Conservation (phyloP, 2,113 vertebrate genomes). For the Probosciger aterrimus region DNA sequence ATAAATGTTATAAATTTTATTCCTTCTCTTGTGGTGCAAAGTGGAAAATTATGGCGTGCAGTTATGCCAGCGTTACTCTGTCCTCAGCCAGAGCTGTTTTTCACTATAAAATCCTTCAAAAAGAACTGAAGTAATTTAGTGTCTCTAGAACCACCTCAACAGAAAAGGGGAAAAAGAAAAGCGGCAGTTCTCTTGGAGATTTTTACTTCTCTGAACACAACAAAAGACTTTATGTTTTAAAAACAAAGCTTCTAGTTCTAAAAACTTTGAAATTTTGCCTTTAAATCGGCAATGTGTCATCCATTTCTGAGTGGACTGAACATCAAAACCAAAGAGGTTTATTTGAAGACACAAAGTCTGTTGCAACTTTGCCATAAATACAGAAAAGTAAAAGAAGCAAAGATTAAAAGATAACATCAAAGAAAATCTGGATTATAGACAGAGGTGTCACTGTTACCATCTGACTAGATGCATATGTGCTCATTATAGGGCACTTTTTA, state of each 20-base stretch:
- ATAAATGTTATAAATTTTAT: slow-evolving; percentile 6
- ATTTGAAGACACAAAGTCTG: not conserved
- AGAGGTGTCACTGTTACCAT: not conserved
- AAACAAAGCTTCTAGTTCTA: not conserved
- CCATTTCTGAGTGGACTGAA: not conserved
- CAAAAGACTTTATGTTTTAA: not conserved
- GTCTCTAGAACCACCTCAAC: not conserved
- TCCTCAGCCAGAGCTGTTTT: not conserved
- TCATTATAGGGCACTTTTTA: not conserved
- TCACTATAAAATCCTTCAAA: not conserved
- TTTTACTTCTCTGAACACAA: not conserved
- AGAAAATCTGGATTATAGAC: not conserved
- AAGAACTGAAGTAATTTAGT: not conserved
- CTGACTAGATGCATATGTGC: not conserved
- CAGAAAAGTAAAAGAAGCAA: not conserved
- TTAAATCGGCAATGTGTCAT: not conserved
- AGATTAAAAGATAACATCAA: not conserved
- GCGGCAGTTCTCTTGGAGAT: not conserved
- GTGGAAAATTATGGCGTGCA: not conserved
- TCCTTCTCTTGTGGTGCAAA: not conserved
- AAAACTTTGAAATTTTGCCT: not conserved
- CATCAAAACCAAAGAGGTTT: not conserved
- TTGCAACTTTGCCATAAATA: not conserved
- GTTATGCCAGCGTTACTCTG: not conserved
- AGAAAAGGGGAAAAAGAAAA: not conserved